Base-by-base conservation (phyloP, 1,140 invertebrate genomes). In the Tetramorium simillimum region DNA sequence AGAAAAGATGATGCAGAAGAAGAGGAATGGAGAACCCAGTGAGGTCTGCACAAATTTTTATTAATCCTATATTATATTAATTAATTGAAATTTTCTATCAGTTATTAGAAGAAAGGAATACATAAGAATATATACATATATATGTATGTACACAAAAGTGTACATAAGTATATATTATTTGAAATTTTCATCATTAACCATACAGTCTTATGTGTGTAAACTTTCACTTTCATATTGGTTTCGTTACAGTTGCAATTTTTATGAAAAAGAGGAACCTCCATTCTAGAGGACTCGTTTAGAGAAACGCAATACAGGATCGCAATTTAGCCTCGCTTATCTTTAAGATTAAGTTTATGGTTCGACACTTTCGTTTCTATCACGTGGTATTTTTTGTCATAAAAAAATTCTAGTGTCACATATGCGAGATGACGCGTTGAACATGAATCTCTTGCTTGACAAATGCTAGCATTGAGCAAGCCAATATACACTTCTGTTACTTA, bases 21-120 rank as follows among this genome's bases (percentile, higher is more conserved):
- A 56, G n/a, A 78, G 9, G 58, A 88, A 63, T 51, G 58, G n/a
- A 12, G 28, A 58, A 58, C 28, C 51, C 67, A 65, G 78, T 14
- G 88, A 90, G 89, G 88, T 90, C 28, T 89, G 88, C 63, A 37
- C 1, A 24, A 18, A 67, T 46, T 62, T 84, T 53, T 67, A 63
- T 33, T 60, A 58, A 40, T 10, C 10, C 4, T 72, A 81, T 24
- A 46, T 6, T 24, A 16, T n/a, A n/a, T n/a, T n/a, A n/a, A 33
- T 40, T 80, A 40, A 58, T 46, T 51, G 2, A 43, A 51, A 10
- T 60, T 24, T 28, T 21, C 10, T 33, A 77, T 9, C n/a, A 46
- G 62, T 43, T 63, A 33, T 62, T 40, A n/a, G 4, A 24, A 37
- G 1, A 21, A 37, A 58, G 16, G 3, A 5, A 7, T 37, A 40